phyloP scores from a whole-genome alignment of 2,888 invertebrate species.

The Cantharis lateralis region DNA sequence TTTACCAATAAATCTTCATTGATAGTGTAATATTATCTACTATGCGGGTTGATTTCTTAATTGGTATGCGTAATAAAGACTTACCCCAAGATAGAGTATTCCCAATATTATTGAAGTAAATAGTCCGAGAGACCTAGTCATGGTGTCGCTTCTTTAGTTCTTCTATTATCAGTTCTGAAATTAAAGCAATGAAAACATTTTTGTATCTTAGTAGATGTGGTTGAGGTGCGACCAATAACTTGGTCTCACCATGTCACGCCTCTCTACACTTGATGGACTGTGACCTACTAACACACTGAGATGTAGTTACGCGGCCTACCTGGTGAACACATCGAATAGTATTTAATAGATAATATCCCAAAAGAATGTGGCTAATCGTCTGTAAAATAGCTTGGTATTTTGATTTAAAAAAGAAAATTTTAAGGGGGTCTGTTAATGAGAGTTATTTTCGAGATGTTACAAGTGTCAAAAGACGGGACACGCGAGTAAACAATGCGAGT shows the following conservation, averaged over 20 bases:
- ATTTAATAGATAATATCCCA: constrained; percentile 10
- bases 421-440: neutral
- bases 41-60: constrained; percentile 5
- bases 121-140: constrained; percentile 46
- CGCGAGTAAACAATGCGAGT: neutral
- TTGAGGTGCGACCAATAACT: constrained; percentile 25
- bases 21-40: neutral
- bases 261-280: constrained; percentile 49
- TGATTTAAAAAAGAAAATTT: neutral
- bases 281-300: constrained; percentile 56
- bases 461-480: neutral
- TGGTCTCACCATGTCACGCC: constrained; percentile 31
- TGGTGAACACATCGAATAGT: constrained; percentile 34
- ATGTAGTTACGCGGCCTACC: constrained; percentile 50
- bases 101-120: constrained; percentile 42
- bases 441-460: neutral
- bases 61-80: constrained; percentile 17
- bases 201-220: constrained; percentile 30
- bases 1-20: constrained; percentile 22
- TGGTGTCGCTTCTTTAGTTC: constrained; percentile 43
- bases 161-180: constrained; percentile 49
- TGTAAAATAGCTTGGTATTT: neutral
- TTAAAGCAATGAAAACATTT: constrained; percentile 49
- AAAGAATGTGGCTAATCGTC: neutral
- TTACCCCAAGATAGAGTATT: constrained; percentile 47